Base-by-base conservation (phyloP, 2,888 invertebrate species). In the Gandaritis pyraliata region DNA sequence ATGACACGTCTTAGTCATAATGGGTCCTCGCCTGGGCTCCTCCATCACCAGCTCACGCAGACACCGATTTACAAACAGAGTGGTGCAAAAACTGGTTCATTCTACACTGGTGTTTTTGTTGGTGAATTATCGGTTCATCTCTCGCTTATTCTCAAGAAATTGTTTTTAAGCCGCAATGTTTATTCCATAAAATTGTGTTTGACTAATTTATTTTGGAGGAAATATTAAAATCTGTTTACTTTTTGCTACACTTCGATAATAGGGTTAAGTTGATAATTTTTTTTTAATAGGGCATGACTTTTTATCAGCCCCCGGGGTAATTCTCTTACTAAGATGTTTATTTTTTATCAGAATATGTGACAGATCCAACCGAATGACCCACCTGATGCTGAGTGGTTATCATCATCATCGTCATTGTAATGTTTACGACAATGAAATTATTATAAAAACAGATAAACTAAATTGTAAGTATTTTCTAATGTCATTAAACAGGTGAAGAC, bases 141-240 rank as follows among this genome's bases (percentile, higher is more conserved):
- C 48, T 48, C 12, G 56, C 59, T 36, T 51, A 38, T 50, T 62
- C 52, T 29, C 43, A 16, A 52, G 64, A 64, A 59, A 64, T 64
- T 64, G 64, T 64, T 64, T 63, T 59, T 30, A 47, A 64, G 64
- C 64, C 59, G 52, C 64, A 59, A 53, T 60, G 64, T 64, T 64
- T 56, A 59, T 60, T 56, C 59, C 52, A 45, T 56, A 59, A n/a
- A 53, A 65, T 68, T 60, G 64, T 48, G 63, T 66, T 64, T 58
- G 58, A 43, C 39, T 62, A 54, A 52, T 63, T 56, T 39, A 43
- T 58, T 59, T 59, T 45, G 43, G 30, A 18, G 11, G 29, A 45
- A 53, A 56, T 45, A 59, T 64, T 52, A 51, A 39, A 60, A 52
- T 33, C 39, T 59, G 55, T 63, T 63, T 52, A 41, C 33, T 57